phyloP scores from a whole-genome alignment of 2,113 vertebrate genomes.

The Ranitomeya variabilis region DNA sequence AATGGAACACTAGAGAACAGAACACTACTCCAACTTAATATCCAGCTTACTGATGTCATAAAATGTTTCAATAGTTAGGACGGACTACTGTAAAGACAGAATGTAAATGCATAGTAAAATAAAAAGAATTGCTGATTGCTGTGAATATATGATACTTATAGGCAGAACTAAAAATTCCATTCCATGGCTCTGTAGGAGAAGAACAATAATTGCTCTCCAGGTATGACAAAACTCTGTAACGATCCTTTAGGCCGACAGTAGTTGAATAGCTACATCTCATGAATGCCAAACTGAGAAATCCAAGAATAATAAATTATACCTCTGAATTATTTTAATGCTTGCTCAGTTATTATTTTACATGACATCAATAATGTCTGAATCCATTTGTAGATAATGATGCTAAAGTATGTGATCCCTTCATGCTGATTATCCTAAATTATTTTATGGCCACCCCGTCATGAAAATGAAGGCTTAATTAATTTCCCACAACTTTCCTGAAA shows the following conservation, averaged over 20 bases:
- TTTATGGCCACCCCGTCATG: constrained; percentile 13
- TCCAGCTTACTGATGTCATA: no score
- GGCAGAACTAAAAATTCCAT: no score
- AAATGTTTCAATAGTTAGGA: no score
- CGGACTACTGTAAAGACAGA: no score
- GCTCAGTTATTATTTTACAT: not conserved
- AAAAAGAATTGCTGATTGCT: no score
- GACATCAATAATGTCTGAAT: not conserved
- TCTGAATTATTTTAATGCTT: not conserved
- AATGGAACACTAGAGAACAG: no score
- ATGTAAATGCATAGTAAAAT: no score
- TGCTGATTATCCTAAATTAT: not conserved
- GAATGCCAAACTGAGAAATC: not conserved
- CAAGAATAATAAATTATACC: constrained; percentile 2
- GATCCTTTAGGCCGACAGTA: not conserved
- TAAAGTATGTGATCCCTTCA: not conserved
- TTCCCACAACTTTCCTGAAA: not conserved
- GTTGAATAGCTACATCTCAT: not conserved
- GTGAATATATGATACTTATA: no score
- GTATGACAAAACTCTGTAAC: not conserved
- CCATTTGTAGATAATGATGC: constrained; percentile 17
- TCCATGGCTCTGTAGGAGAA: not conserved
- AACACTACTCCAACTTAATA: no score
- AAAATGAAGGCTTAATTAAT: constrained; percentile 37
- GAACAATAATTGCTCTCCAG: not conserved